A percentile compares a stretch with the other conserved stretches of the same genome.
Evolutionary conservation across 1,140 invertebrate genomes (phyloP).

Genomic region (Cydia amplana): DNA sequence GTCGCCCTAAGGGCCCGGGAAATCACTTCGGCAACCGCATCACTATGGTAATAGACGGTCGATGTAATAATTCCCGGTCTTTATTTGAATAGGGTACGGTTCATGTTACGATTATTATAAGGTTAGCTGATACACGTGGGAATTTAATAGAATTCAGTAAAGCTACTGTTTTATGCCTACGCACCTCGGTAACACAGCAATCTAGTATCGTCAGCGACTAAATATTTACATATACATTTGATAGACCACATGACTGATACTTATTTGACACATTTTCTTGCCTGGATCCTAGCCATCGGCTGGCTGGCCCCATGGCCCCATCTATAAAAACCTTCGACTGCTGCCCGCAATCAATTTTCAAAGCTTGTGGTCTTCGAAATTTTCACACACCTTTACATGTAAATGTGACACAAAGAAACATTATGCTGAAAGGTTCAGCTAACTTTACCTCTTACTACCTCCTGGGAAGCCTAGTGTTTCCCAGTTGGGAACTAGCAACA

Average conservation of each 20-base stretch:
- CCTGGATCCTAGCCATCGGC: too few species aligned
- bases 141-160: background rate
- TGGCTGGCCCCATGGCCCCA: too few species aligned
- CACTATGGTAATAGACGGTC: slow-evolving; percentile 6
- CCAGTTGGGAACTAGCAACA: slow-evolving; percentile 6
- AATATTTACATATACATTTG: too few species aligned
- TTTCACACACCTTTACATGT: too few species aligned
- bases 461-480: background rate
- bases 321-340: too few species aligned
- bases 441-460: background rate
- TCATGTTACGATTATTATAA: background rate
- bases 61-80: background rate
- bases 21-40: background rate
- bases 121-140: background rate
- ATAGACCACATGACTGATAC: too few species aligned
- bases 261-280: too few species aligned
- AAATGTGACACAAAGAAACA: too few species aligned
- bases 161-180: background rate
- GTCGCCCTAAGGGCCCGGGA: background rate
- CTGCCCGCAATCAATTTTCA: too few species aligned
- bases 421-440: background rate
- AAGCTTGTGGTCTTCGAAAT: too few species aligned
- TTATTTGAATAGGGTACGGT: slow-evolving; percentile 6
- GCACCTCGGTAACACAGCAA: background rate
- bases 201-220: too few species aligned